phyloP scores from a whole-genome alignment of 2,888 invertebrate species.

The Carcina quercana region DNA sequence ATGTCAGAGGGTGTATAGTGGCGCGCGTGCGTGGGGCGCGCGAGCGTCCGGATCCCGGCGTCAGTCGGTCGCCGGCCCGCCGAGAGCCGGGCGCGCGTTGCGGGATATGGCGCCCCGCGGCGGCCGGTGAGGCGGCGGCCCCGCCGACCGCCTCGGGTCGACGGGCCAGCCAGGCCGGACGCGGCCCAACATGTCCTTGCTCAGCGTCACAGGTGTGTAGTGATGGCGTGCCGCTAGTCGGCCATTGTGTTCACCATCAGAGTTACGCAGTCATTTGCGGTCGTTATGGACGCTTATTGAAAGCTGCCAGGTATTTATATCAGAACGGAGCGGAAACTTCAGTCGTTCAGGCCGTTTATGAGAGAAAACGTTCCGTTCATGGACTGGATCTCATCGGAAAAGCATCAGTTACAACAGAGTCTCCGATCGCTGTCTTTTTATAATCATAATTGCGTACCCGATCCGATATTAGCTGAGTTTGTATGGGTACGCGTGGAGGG shows the following conservation, averaged over 20 bases:
- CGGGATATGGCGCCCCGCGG: conserved; percentile 67
- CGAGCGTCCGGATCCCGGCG: conserved; percentile 36
- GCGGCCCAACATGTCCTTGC: conserved; percentile 70
- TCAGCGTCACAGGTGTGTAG: conserved; percentile 71
- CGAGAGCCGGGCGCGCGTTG: conserved; percentile 61
- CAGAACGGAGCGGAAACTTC: not conserved
- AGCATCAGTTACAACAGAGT: no score
- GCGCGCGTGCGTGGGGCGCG: conserved; percentile 28
- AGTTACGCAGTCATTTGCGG: conserved; percentile 40
- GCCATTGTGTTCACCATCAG: conserved; percentile 36
- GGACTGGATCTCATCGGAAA: no score
- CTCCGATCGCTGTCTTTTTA: no score
- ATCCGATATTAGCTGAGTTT: conserved; percentile 7
- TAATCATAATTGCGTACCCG: conserved; percentile 2
- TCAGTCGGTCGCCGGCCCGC: conserved; percentile 66
- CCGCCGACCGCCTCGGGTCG: conserved; percentile 73
- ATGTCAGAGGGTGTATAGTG: conserved; percentile 46
- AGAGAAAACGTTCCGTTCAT: not conserved
- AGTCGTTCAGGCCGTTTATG: not conserved
- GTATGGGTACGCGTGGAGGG: conserved; percentile 18
- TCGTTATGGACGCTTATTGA: conserved; percentile 44
- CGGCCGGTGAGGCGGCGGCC: conserved; percentile 73
- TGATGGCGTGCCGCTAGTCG: conserved; percentile 21
- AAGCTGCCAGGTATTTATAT: conserved; percentile 34
- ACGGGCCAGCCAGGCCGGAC: conserved; percentile 62